These are phyloP conservation scores for Lasioglossum baleicum DNA, from an alignment of 1,140 invertebrate genomes.

Conservation along the genomic window DNA sequence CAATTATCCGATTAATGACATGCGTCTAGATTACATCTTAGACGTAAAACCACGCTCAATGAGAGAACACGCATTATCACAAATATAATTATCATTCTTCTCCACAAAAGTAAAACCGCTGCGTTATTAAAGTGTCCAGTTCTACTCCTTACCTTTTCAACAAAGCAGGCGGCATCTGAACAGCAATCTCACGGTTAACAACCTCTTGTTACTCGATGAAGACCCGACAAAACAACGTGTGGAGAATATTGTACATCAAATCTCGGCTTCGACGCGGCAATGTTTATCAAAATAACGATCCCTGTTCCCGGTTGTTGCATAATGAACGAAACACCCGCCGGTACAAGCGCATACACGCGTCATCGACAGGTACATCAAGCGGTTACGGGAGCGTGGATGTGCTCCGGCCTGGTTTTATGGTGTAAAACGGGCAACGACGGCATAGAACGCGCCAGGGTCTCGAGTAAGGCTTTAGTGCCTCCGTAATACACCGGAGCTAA, in stretches of 20 bases:
- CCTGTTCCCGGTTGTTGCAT: background rate
- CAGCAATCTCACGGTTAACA: too few relatives aligned
- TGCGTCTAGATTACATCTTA: too few relatives aligned
- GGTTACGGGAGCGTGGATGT: slow-evolving; percentile 31
- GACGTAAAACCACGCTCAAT: too few relatives aligned
- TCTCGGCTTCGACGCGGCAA: background rate
- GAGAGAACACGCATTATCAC: too few relatives aligned
- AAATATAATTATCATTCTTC: too few relatives aligned
- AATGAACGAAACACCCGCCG: background rate
- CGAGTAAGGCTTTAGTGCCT: slow-evolving; percentile 61
- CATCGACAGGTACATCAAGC: background rate
- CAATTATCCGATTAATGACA: too few relatives aligned
- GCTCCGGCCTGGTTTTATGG: slow-evolving; percentile 52
- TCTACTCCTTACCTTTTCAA: too few relatives aligned
- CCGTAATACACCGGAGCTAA: slow-evolving; percentile 54
- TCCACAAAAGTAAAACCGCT: too few relatives aligned
- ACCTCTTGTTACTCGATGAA: too few relatives aligned
- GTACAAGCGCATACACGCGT: background rate
- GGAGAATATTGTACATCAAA: background rate
- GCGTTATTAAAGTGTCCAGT: too few relatives aligned
- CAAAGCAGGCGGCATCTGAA: too few relatives aligned
- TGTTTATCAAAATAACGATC: background rate
- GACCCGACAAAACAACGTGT: too few relatives aligned
- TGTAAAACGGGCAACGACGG: slow-evolving; percentile 51
- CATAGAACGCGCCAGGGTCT: slow-evolving; percentile 12